Evolutionary conservation across 2,797 vertebrate species (phyloP).

Genomic region (Sorex maritimensis): DNA sequence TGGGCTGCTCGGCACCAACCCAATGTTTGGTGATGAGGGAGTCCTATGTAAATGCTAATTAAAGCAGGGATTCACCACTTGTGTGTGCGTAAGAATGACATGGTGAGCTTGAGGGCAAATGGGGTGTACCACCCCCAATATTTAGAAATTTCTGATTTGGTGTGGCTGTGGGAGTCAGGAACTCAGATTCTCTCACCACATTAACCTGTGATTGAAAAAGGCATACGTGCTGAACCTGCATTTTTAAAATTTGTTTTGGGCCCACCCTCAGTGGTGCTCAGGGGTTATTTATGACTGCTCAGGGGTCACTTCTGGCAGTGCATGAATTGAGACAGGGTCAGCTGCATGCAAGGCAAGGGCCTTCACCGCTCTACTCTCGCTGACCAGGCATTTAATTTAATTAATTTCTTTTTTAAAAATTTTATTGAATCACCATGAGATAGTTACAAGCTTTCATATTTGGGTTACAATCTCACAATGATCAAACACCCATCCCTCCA

Average conservation of each 20-base stretch:
- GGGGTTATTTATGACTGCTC: too few species aligned
- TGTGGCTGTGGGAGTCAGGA: conserved; percentile 8
- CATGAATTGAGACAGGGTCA: too few species aligned
- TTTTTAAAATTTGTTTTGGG: neutral
- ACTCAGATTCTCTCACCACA: conserved; percentile 42
- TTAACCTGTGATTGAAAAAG: conserved; percentile 63
- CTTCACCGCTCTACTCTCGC: too few species aligned
- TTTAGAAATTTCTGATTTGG: conserved; percentile 42
- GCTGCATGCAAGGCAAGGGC: too few species aligned
- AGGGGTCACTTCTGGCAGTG: too few species aligned
- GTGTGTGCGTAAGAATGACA: conserved; percentile 18
- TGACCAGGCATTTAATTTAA: too few species aligned
- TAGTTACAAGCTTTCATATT: too few species aligned
- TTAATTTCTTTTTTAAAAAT: too few species aligned
- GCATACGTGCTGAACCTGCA: conserved; percentile 44
- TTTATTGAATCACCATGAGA: too few species aligned
- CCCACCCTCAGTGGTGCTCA: too few species aligned
- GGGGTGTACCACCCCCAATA: neutral
- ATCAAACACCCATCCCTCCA: too few species aligned
- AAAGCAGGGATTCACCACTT: conserved; percentile 8
- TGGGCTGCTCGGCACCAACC: conserved; percentile 44
- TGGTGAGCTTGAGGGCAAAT: conserved; percentile 2
- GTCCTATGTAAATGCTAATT: conserved; percentile 26
- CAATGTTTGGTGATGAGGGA: conserved; percentile 62
- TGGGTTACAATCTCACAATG: too few species aligned